phyloP scores from a whole-genome alignment of 2,113 vertebrate species.

The Sturnira hondurensis region DNA sequence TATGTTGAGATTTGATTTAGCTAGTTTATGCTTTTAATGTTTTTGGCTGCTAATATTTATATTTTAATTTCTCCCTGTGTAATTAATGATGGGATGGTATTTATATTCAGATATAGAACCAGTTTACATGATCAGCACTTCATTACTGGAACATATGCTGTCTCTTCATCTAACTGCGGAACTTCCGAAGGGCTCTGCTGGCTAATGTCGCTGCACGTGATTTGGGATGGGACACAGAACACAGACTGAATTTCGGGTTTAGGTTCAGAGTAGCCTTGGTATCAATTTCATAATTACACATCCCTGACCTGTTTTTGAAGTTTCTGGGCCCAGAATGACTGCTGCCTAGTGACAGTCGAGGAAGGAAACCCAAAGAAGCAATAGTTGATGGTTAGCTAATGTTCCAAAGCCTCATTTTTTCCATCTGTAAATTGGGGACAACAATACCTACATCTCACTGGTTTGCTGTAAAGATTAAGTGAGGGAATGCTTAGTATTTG shows the following conservation, averaged over 20 bases:
- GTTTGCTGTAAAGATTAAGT: background rate
- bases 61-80: background rate
- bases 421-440: background rate
- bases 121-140: background rate
- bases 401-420: background rate
- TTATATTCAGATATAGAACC: background rate
- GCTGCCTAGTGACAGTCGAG: background rate
- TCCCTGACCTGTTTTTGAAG: background rate
- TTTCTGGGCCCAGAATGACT: background rate
- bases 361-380: background rate
- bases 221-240: background rate
- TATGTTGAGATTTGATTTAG: slow-evolving; percentile 11
- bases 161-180: background rate
- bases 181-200: background rate
- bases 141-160: background rate
- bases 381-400: background rate
- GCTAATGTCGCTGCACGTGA: background rate
- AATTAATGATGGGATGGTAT: background rate
- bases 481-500: background rate
- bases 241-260: background rate
- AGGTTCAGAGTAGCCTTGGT: background rate
- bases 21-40: background rate
- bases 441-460: background rate
- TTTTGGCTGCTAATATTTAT: background rate
- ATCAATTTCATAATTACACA: background rate